These are phyloP conservation scores for Labeo catla DNA, from an alignment of 2,113 vertebrate species.

Conservation along the genomic window DNA sequence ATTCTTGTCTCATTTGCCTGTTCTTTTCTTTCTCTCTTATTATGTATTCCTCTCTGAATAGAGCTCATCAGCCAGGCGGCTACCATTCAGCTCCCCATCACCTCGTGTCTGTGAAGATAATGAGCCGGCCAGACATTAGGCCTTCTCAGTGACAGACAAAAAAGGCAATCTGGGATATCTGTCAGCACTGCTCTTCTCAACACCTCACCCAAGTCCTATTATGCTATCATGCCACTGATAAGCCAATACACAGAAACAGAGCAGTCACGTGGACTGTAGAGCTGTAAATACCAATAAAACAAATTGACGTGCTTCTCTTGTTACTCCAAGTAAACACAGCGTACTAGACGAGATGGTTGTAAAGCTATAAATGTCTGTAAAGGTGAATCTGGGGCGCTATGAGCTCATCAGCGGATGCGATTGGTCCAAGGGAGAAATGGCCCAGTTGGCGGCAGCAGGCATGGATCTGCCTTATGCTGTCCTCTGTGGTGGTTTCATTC, in stretches of 20 bases:
- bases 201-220: background rate
- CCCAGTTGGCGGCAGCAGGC: conserved; percentile 37
- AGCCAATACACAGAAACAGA: background rate
- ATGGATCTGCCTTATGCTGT: conserved; percentile 35
- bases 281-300: background rate
- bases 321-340: background rate
- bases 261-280: background rate
- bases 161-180: background rate
- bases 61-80: conserved; percentile 8
- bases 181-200: conserved; percentile 26
- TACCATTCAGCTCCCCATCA: conserved; percentile 22
- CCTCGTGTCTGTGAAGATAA: conserved; percentile 42
- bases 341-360: background rate
- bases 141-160: conserved; percentile 13
- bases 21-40: background rate
- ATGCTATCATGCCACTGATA: conserved; percentile 2
- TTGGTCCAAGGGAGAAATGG: conserved; percentile 33
- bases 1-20: background rate
- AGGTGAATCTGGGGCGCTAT: background rate
- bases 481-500: background rate
- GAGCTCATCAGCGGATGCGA: conserved; percentile 17
- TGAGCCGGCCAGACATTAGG: conserved; percentile 12
- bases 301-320: background rate
- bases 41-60: conserved; percentile 34
- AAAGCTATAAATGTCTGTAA: background rate